A percentile compares a stretch with the other conserved stretches of the same genome.
Conservation (phyloP, 2,797 vertebrate species). For the Leucoraja ocellata region DNA sequence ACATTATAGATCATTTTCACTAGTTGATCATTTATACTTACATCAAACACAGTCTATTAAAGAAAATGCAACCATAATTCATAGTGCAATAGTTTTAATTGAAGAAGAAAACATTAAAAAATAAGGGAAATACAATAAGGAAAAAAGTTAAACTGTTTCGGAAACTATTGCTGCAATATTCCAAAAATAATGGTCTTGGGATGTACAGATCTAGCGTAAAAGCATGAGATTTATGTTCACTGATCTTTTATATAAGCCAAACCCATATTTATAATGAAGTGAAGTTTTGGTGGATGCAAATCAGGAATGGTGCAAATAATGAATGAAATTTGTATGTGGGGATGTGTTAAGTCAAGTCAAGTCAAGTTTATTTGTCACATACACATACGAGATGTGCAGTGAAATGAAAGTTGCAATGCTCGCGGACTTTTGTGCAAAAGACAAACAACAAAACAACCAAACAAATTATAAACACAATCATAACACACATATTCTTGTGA, state of each 20-base stretch:
- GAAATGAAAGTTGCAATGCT: too few relatives aligned
- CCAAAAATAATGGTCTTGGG: neutral
- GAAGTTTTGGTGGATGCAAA: neutral
- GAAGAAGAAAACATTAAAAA: neutral
- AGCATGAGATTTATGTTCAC: neutral
- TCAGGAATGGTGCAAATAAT: neutral
- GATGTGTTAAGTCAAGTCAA: too few relatives aligned
- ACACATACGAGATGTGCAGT: too few relatives aligned
- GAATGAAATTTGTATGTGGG: neutral
- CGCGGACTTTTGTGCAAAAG: too few relatives aligned
- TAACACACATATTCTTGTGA: too few relatives aligned
- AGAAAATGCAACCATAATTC: neutral
- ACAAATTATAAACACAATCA: neutral
- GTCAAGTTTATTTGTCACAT: too few relatives aligned
- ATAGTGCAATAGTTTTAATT: neutral
- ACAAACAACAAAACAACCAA: too few relatives aligned
- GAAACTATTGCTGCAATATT: neutral
- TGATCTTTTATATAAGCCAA: neutral
- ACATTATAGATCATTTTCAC: neutral
- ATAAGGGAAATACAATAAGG: neutral
- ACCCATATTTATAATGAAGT: neutral
- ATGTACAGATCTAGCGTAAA: neutral
- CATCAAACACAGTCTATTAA: neutral
- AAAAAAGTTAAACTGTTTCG: neutral
- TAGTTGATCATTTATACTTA: neutral